These are phyloP conservation scores for Aphidius ervi DNA, from an alignment of 1,140 invertebrate genomes.

Conservation along the genomic window DNA sequence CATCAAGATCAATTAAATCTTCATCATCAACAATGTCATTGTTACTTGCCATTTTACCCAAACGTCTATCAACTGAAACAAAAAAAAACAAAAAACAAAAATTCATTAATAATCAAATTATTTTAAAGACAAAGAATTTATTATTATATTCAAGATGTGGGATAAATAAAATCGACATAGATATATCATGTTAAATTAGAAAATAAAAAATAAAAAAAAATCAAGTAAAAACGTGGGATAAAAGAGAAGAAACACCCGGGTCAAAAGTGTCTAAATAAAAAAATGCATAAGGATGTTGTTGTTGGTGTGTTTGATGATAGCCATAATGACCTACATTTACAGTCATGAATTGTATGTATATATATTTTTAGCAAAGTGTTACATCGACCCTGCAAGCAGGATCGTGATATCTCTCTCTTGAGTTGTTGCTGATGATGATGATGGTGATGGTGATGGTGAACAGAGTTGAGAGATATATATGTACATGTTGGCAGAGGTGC, in stretches of 20 bases:
- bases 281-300: too few relatives aligned
- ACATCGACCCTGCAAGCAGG: slow-evolving; percentile 13
- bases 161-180: too few relatives aligned
- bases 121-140: too few relatives aligned
- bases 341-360: background rate
- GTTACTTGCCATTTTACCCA: slow-evolving; percentile 36
- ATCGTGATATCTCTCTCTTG: slow-evolving; percentile 3
- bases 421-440: background rate
- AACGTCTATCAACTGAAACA: background rate
- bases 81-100: background rate
- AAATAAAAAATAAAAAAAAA: too few relatives aligned
- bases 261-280: too few relatives aligned
- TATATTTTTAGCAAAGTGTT: slow-evolving; percentile 9
- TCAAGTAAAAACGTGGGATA: too few relatives aligned
- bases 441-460: too few relatives aligned
- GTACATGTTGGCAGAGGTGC: slow-evolving; percentile 1
- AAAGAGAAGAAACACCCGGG: too few relatives aligned
- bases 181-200: too few relatives aligned
- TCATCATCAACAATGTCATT: slow-evolving; percentile 33
- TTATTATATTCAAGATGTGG: too few relatives aligned
- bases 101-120: background rate
- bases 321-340: slow-evolving; percentile 3
- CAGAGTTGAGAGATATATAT: too few relatives aligned
- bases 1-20: slow-evolving; percentile 48
- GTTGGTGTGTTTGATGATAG: too few relatives aligned